Percentiles rank a stretch among this genome's conserved stretches.
phyloP scores from a whole-genome alignment of 2,888 invertebrate species.

The Drosophila lutescens region DNA sequence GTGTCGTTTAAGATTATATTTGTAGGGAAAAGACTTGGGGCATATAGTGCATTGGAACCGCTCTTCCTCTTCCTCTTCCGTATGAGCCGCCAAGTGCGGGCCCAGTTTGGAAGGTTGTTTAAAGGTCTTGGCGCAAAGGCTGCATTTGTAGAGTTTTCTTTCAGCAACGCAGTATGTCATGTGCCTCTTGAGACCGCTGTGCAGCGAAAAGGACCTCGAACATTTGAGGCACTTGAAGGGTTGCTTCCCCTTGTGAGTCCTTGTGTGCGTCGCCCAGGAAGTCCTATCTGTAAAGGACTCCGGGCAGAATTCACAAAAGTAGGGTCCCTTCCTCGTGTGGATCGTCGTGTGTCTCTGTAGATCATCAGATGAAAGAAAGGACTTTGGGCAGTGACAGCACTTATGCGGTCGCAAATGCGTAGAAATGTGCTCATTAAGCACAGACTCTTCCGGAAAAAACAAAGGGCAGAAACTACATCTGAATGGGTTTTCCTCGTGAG shows the following conservation, averaged over 20 bases:
- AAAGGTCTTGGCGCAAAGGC: not conserved
- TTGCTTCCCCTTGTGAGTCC: not conserved
- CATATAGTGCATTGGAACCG: not conserved
- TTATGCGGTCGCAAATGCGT: not conserved
- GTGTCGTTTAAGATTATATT: not conserved
- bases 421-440: not conserved
- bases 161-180: too few relatives aligned
- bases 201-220: not conserved
- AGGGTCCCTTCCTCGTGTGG: slow-evolving; percentile 7
- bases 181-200: not conserved
- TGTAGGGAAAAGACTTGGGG: not conserved
- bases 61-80: too few relatives aligned
- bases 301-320: not conserved
- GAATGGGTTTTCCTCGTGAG: not conserved
- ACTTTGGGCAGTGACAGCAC: not conserved
- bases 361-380: not conserved
- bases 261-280: not conserved
- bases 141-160: not conserved
- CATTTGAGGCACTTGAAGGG: slow-evolving; percentile 4
- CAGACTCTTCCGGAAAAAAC: not conserved
- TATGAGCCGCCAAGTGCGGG: not conserved
- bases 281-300: not conserved
- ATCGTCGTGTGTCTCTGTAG: not conserved
- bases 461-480: not conserved
- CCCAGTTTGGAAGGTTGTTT: not conserved